Percentiles rank a stretch among this genome's conserved stretches.
Evolutionary conservation across 35 echinoderm and acorn worm genomes (phyloP).

Genomic region (Stichopus chloronotus): DNA sequence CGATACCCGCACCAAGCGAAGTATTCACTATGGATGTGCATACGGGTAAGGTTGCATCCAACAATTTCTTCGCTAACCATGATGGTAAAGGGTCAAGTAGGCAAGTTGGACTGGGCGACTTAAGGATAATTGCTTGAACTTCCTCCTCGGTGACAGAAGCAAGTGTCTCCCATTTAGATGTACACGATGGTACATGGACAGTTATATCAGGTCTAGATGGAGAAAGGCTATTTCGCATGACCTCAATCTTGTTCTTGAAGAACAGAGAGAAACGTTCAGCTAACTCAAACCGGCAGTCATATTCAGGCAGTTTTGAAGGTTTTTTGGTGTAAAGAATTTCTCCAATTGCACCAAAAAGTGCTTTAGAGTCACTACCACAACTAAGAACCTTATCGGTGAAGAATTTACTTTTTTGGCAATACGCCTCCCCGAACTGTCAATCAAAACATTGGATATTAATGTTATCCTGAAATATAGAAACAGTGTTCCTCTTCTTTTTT

Average conservation of each 20-base stretch:
- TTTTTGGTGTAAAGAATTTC: slow-evolving; percentile 43
- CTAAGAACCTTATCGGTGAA: slow-evolving; percentile 9
- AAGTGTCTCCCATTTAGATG: slow-evolving; percentile 18
- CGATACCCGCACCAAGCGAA: no score
- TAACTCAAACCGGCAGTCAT: no score
- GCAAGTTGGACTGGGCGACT: slow-evolving; percentile 36
- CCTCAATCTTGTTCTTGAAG: no score
- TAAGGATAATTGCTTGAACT: neutral
- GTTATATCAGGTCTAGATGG: neutral
- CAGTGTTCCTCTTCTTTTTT: neutral
- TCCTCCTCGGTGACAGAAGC: neutral
- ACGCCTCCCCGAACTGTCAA: no score
- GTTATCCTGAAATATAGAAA: no score
- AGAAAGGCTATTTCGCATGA: no score
- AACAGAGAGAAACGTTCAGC: no score
- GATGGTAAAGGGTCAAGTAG: no score
- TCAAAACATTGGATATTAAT: no score
- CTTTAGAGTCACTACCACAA: slow-evolving; percentile 11
- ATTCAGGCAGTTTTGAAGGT: neutral
- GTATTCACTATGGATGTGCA: no score
- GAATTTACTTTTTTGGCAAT: neutral
- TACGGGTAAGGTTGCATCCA: no score
- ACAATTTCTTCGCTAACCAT: no score
- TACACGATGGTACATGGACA: neutral
- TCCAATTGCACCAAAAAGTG: neutral